phyloP scores from a whole-genome alignment of 2,797 vertebrate genomes.

The Pitangus sulphuratus region DNA sequence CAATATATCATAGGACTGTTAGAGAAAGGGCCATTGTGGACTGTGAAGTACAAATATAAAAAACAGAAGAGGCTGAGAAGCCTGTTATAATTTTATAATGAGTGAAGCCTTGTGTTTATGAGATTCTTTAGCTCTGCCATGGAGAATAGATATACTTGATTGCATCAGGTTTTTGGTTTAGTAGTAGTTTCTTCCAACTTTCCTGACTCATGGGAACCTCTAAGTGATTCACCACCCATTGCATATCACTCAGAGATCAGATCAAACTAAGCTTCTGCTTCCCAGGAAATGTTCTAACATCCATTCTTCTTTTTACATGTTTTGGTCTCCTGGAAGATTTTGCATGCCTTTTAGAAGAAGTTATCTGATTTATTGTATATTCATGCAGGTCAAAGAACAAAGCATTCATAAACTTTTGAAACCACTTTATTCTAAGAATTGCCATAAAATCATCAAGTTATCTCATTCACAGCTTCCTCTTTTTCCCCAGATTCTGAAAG shows the following conservation, averaged over 20 bases:
- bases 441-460: not conserved
- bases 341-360: not conserved
- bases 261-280: not conserved
- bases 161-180: not conserved
- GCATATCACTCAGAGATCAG: not conserved
- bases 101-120: not conserved
- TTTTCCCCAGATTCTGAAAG: not conserved
- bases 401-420: not conserved
- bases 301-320: fast-evolving
- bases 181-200: not conserved
- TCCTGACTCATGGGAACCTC: not conserved
- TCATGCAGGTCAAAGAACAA: not conserved
- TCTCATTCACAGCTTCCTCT: not conserved
- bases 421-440: not conserved
- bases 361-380: not conserved
- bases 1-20: not conserved
- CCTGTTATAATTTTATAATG: not conserved
- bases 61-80: not conserved
- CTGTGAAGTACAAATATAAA: not conserved
- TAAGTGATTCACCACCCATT: not conserved
- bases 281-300: not conserved
- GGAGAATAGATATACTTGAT: fast-evolving
- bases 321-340: not conserved
- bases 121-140: not conserved
- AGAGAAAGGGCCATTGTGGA: not conserved